phyloP scores from a whole-genome alignment of 2,888 invertebrate genomes.

The Lasioglossum morio region DNA sequence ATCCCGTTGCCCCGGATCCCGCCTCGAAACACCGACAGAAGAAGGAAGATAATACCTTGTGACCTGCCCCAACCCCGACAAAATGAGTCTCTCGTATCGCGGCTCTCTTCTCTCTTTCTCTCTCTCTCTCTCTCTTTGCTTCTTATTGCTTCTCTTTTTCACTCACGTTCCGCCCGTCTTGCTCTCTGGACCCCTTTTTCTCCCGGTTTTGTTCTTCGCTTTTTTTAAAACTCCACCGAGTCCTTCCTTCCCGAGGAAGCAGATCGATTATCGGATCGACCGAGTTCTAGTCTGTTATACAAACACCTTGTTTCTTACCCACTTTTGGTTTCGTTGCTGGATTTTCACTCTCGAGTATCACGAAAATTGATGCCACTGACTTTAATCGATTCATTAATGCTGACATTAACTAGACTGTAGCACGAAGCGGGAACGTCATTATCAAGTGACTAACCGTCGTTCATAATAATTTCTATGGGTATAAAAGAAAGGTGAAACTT shows the following conservation, averaged over 20 bases:
- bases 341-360: not conserved
- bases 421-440: no score
- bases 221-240: not conserved
- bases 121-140: not conserved
- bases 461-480: not conserved
- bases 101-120: constrained; percentile 8
- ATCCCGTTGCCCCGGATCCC: not conserved
- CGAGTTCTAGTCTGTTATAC: not conserved
- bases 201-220: not conserved
- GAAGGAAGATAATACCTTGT: constrained; percentile 68
- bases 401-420: not conserved
- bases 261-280: not conserved
- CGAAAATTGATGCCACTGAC: not conserved
- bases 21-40: constrained; percentile 4
- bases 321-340: not conserved
- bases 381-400: not conserved
- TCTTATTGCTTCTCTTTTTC: not conserved
- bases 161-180: not conserved
- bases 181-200: not conserved
- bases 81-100: constrained; percentile 71
- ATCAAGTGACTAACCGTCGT: not conserved
- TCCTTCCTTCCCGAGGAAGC: not conserved
- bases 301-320: not conserved
- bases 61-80: constrained; percentile 81
- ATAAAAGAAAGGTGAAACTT: not conserved